phyloP scores from a whole-genome alignment of 2,113 vertebrate species.

The Chloropsis cyanopogon region DNA sequence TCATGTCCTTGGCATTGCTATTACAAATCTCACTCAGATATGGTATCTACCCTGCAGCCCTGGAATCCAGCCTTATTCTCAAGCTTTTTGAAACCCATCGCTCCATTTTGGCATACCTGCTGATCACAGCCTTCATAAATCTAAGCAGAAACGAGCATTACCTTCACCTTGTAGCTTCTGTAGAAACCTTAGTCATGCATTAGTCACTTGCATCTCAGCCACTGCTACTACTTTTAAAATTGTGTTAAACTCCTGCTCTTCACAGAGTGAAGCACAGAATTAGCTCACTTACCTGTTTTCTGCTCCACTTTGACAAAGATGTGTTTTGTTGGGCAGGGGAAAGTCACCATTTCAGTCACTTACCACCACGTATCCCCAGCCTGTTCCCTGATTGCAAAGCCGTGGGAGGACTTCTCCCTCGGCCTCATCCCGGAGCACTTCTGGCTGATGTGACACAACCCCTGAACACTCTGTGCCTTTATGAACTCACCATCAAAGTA shows the following conservation, averaged over 20 bases:
- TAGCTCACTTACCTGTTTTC: neutral
- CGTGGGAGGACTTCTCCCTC: neutral
- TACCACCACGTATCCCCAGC: fast-evolving
- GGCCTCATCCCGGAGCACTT: neutral
- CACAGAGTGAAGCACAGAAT: neutral
- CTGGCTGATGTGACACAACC: neutral
- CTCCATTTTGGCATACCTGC: neutral
- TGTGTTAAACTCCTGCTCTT: neutral
- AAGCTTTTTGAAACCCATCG: neutral
- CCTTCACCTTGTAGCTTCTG: neutral
- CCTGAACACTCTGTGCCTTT: neutral
- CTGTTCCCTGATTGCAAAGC: neutral
- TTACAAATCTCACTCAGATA: neutral
- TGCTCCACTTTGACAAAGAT: neutral
- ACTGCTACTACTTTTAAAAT: neutral
- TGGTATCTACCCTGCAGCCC: neutral
- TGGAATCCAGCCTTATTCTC: neutral
- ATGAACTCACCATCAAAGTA: neutral
- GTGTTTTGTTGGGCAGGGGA: neutral
- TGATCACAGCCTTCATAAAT: neutral
- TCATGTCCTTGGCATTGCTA: neutral
- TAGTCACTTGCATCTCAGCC: neutral
- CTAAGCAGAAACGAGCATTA: neutral
- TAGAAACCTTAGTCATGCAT: neutral
- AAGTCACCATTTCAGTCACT: neutral